These are phyloP conservation scores for Dryobotodes eremita DNA, from an alignment of 2,888 invertebrate genomes.

Conservation along the genomic window DNA sequence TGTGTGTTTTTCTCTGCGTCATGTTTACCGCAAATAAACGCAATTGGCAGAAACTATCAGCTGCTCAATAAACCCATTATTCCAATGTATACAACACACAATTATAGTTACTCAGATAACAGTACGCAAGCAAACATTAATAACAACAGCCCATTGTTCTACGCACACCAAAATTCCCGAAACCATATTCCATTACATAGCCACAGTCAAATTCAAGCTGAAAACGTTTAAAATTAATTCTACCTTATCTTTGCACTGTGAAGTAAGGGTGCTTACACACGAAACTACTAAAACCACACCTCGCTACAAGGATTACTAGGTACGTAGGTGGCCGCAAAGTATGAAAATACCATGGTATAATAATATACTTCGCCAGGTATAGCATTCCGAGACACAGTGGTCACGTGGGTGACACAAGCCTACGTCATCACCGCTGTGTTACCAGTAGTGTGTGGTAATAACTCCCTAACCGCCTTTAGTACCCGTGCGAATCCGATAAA, in stretches of 20 bases:
- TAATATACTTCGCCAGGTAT: too few relatives aligned
- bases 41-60: background rate
- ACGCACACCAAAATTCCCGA: conserved; percentile 26
- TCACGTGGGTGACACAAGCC: too few relatives aligned
- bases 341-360: too few relatives aligned
- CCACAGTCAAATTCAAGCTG: conserved; percentile 50
- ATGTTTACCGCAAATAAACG: too few relatives aligned
- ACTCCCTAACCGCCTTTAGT: too few relatives aligned
- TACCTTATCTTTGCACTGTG: conserved; percentile 45
- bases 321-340: too few relatives aligned
- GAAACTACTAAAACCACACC: background rate
- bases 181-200: conserved; percentile 59
- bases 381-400: too few relatives aligned
- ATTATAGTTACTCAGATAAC: conserved; percentile 11
- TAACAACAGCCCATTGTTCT: conserved; percentile 15
- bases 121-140: background rate
- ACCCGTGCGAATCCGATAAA: too few relatives aligned
- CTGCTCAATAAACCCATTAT: background rate
- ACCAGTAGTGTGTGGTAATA: too few relatives aligned
- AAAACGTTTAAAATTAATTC: conserved; percentile 66
- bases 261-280: background rate
- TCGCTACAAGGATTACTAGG: background rate
- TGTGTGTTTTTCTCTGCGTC: too few relatives aligned
- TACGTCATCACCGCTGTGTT: too few relatives aligned
- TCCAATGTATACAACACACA: background rate